Conservation (phyloP, 1,140 invertebrate genomes). For the Chironomus tepperi region DNA sequence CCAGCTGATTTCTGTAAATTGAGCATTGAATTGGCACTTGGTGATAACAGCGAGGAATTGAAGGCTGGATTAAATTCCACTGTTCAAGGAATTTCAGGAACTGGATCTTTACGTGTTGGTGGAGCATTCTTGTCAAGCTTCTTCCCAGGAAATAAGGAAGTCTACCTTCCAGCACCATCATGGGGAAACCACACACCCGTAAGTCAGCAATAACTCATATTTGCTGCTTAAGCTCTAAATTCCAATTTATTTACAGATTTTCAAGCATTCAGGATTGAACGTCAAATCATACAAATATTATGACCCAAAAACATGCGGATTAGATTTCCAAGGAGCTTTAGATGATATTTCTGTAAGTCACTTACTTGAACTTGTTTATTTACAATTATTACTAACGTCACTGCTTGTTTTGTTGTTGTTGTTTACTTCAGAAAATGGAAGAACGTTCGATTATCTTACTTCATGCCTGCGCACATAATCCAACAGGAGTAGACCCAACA, state of each 20-base stretch:
- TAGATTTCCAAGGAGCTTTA: slow-evolving; percentile 85
- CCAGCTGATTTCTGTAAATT: slow-evolving; percentile 68
- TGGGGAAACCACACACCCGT: slow-evolving; percentile 95
- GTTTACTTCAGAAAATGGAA: slow-evolving; percentile 72
- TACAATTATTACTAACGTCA: slow-evolving; percentile 24
- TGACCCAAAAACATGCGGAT: slow-evolving; percentile 88
- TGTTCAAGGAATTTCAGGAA: slow-evolving; percentile 67
- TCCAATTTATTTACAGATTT: slow-evolving; percentile 45
- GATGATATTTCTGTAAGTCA: slow-evolving; percentile 82
- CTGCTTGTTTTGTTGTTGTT: background rate
- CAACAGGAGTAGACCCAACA: slow-evolving; percentile 93
- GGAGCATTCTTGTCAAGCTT: slow-evolving; percentile 82
- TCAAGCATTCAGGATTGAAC: slow-evolving; percentile 78
- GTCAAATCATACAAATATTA: slow-evolving; percentile 94
- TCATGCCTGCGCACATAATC: slow-evolving; percentile 99
- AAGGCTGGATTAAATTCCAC: slow-evolving; percentile 58
- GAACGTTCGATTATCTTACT: slow-evolving; percentile 86
- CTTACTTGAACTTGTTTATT: slow-evolving; percentile 26
- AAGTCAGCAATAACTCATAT: too few species aligned
- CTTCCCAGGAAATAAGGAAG: slow-evolving; percentile 72
- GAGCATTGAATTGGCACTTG: slow-evolving; percentile 82
- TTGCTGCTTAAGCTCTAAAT: too few species aligned
- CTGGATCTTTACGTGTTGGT: slow-evolving; percentile 90
- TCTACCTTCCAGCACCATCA: slow-evolving; percentile 90
- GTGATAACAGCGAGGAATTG: slow-evolving; percentile 66